Evolutionary conservation across 2,113 vertebrate species (phyloP).

Genomic region (Okapia johnstoni): DNA sequence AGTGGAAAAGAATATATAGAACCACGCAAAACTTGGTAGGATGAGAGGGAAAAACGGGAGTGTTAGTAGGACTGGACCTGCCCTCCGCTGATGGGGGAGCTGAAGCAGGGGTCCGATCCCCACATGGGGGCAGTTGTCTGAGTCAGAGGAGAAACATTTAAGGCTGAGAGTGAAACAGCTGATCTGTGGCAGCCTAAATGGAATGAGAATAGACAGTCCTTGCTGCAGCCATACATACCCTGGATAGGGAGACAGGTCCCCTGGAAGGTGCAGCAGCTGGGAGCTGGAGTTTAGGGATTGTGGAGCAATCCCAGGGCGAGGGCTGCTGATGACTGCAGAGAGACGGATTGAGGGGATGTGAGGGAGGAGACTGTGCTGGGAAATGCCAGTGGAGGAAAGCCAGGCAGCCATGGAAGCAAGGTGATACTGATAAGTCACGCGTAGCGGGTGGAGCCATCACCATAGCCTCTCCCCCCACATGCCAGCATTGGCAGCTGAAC

Average conservation of each 20-base stretch:
- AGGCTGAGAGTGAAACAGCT: neutral
- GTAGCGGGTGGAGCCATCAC: neutral
- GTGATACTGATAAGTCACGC: neutral
- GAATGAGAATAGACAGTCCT: neutral
- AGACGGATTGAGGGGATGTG: neutral
- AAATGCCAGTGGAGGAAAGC: neutral
- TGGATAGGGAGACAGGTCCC: neutral
- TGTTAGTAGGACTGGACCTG: neutral
- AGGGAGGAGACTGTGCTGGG: neutral
- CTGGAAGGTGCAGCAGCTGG: accelerated
- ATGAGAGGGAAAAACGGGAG: accelerated
- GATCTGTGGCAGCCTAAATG: neutral
- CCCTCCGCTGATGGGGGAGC: accelerated
- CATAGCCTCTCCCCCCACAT: neutral
- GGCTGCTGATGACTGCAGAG: neutral
- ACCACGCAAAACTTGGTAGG: accelerated
- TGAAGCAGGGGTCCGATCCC: neutral
- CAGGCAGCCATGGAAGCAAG: neutral
- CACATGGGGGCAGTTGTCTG: neutral
- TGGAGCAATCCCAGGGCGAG: neutral
- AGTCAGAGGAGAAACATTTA: neutral
- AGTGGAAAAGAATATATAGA: neutral
- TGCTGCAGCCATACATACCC: neutral
- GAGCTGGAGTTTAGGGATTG: neutral
- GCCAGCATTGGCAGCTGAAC: accelerated